phyloP scores from a whole-genome alignment of 2,797 vertebrate species.

The Ctenopoma multispine region DNA sequence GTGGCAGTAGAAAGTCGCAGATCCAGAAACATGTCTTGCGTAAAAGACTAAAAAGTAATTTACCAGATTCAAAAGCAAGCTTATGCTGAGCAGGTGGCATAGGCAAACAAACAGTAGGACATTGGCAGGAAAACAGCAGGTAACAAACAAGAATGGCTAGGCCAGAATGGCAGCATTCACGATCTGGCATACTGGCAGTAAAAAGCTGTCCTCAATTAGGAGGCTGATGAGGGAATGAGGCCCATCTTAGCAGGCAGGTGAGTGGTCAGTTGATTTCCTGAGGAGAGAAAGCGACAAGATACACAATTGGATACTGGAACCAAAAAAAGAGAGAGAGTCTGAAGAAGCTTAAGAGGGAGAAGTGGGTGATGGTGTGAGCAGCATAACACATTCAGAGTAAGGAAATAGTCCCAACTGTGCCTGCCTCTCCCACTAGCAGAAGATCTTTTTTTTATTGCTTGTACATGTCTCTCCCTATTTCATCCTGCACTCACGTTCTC shows the following conservation, averaged over 20 bases:
- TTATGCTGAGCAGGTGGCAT: slow-evolving; percentile 46
- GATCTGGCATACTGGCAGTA: slow-evolving; percentile 37
- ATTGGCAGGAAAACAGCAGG: slow-evolving; percentile 60
- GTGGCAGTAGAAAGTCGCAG: slow-evolving; percentile 9
- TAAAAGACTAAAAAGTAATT: slow-evolving; percentile 31
- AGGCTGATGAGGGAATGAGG: slow-evolving; percentile 53
- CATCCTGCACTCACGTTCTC: slow-evolving; percentile 35
- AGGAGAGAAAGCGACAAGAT: slow-evolving; percentile 24
- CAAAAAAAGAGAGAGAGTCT: background rate
- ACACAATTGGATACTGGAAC: background rate
- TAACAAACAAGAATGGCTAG: slow-evolving; percentile 38
- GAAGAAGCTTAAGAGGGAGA: slow-evolving; percentile 1
- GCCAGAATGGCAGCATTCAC: slow-evolving; percentile 34
- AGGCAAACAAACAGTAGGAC: slow-evolving; percentile 41
- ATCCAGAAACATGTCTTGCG: slow-evolving; percentile 3
- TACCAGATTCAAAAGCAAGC: slow-evolving; percentile 27
- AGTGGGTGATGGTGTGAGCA: slow-evolving; percentile 2
- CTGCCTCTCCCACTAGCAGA: slow-evolving; percentile 30
- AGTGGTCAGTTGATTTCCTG: slow-evolving; percentile 50
- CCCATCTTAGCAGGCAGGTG: slow-evolving; percentile 40
- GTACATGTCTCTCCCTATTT: slow-evolving; percentile 38
- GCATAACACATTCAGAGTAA: slow-evolving; percentile 5
- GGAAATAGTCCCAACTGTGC: slow-evolving; percentile 35
- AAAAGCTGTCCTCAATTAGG: slow-evolving; percentile 65
- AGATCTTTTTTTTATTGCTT: slow-evolving; percentile 40